Percentiles rank a stretch among this genome's conserved stretches.
Evolutionary conservation across 2,797 vertebrate species (phyloP).

Genomic region (Antennarius maculatus): DNA sequence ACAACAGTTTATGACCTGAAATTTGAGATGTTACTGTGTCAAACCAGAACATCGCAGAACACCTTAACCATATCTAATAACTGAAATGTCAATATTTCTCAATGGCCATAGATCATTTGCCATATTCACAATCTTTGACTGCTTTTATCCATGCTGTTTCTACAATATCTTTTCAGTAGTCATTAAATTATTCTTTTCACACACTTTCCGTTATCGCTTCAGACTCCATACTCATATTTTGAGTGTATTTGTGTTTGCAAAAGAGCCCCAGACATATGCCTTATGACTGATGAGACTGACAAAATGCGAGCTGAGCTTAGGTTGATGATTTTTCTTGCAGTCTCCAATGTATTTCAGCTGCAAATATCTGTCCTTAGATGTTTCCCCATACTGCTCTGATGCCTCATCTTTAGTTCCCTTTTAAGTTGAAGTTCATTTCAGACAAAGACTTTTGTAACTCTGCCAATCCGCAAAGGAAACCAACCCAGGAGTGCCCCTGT

Average conservation of each 20-base stretch:
- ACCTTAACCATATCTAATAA: too few species aligned
- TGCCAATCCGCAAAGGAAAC: constrained; percentile 36
- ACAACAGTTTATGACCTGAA: too few species aligned
- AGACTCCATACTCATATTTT: too few species aligned
- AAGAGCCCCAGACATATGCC: too few species aligned
- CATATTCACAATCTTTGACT: not conserved
- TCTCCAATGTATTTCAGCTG: constrained; percentile 2
- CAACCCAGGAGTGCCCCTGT: constrained; percentile 27
- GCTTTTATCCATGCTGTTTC: not conserved
- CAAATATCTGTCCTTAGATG: not conserved
- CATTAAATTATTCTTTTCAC: too few species aligned
- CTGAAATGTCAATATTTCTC: too few species aligned
- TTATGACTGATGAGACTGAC: too few species aligned
- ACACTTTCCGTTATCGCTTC: too few species aligned
- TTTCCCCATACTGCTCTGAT: constrained; percentile 15
- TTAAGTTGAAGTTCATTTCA: constrained; percentile 32
- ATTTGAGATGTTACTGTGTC: not conserved
- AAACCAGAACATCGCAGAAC: too few species aligned
- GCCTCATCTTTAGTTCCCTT: constrained; percentile 6
- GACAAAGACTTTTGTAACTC: constrained; percentile 36
- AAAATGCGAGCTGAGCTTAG: constrained; percentile 4
- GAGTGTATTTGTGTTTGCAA: too few species aligned
- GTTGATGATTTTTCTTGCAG: constrained; percentile 9
- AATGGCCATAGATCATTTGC: not conserved
- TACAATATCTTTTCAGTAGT: too few species aligned